These are phyloP conservation scores for Calidris pugnax DNA, from an alignment of 2,113 vertebrate genomes.

Conservation along the genomic window DNA sequence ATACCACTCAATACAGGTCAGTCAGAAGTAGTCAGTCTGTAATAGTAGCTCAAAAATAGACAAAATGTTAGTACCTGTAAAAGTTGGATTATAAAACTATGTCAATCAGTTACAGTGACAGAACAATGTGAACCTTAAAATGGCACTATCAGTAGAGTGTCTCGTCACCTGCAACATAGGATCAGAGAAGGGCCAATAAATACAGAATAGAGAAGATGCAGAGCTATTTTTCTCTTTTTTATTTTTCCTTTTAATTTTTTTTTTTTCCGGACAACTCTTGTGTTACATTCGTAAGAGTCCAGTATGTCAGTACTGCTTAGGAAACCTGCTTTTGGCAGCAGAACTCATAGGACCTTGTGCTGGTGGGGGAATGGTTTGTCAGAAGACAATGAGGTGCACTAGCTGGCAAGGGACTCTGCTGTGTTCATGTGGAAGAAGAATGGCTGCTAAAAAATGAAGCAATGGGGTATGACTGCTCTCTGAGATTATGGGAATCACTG, in stretches of 20 bases:
- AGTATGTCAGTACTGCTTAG: background rate
- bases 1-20: background rate
- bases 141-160: background rate
- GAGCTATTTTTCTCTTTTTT: background rate
- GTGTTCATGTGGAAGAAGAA: background rate
- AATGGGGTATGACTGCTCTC: background rate
- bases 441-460: background rate
- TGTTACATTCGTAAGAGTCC: background rate
- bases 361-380: background rate
- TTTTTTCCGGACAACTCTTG: background rate
- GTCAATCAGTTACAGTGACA: background rate
- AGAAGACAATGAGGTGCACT: background rate
- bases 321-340: background rate
- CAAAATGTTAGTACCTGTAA: background rate
- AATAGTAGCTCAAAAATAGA: background rate
- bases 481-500: background rate
- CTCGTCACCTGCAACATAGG: background rate
- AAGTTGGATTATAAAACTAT: background rate
- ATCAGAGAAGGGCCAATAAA: background rate
- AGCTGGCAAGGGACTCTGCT: background rate
- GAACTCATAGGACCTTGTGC: background rate
- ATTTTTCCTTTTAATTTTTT: background rate
- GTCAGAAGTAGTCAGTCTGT: background rate
- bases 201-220: background rate
- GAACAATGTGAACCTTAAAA: background rate